These are phyloP conservation scores for Caranx ignobilis DNA, from an alignment of 2,113 vertebrate species.

Conservation along the genomic window DNA sequence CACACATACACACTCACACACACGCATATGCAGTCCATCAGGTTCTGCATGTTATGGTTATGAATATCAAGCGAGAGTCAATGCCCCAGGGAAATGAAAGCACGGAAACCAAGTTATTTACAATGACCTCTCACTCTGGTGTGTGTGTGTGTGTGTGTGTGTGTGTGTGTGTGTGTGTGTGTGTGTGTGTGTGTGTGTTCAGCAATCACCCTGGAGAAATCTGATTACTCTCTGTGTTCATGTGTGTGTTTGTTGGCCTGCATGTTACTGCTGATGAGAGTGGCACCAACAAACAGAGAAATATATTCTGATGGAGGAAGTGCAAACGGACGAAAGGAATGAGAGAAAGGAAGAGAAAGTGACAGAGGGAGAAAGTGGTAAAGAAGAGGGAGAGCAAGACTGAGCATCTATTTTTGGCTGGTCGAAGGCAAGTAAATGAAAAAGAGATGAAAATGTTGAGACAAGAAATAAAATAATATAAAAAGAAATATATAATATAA, in stretches of 20 bases:
- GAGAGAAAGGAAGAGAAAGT: neutral
- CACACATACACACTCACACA: constrained; percentile 15
- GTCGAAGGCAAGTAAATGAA: constrained; percentile 13
- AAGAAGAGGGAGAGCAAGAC: neutral
- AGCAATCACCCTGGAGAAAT: constrained; percentile 64
- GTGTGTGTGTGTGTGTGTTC: constrained; percentile 33
- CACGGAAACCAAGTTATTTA: constrained; percentile 76
- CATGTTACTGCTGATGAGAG: constrained; percentile 45
- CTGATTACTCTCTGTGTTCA: constrained; percentile 50
- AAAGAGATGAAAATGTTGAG: constrained; percentile 19
- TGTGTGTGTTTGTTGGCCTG: constrained; percentile 8
- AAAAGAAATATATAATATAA: no score
- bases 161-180: constrained; percentile 19
- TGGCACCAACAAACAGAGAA: constrained; percentile 17
- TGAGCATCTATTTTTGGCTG: constrained; percentile 30
- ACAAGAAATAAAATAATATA: neutral
- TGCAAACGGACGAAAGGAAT: neutral
- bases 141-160: constrained; percentile 16
- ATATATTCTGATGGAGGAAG: constrained; percentile 23
- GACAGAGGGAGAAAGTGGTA: neutral
- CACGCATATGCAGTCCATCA: constrained; percentile 34
- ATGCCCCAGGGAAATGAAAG: constrained; percentile 76
- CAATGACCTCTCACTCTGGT: constrained; percentile 74
- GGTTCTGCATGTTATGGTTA: constrained; percentile 72
- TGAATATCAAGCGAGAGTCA: constrained; percentile 79